Evolutionary conservation across 2,797 vertebrate genomes (phyloP).

Genomic region (Stomatorhinus walkeri): DNA sequence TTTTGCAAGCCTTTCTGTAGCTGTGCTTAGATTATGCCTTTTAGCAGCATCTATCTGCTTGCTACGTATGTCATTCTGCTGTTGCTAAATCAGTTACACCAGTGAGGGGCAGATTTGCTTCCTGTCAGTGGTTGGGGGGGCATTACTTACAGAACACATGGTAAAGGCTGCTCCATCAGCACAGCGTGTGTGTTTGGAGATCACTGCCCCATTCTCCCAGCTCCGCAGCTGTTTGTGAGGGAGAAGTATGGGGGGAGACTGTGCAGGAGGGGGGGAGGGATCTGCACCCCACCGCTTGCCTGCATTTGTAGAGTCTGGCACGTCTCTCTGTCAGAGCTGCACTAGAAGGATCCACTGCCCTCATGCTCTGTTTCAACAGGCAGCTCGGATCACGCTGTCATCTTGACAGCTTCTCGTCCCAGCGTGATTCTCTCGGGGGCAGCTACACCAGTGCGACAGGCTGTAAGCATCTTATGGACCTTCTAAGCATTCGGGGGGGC

Average conservation of each 20-base stretch:
- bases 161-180: constrained; percentile 9
- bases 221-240: constrained; percentile 43
- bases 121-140: constrained; percentile 33
- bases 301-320: constrained; percentile 23
- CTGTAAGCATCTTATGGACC: neutral
- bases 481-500: neutral
- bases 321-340: neutral
- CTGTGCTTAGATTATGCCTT: neutral
- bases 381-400: neutral
- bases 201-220: constrained; percentile 53
- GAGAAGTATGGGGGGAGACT: neutral
- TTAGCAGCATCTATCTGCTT: constrained; percentile 31
- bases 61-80: constrained; percentile 31
- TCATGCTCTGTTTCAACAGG: neutral
- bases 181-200: constrained; percentile 47
- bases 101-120: constrained; percentile 29
- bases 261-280: constrained; percentile 39
- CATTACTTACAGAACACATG: neutral
- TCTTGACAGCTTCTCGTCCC: neutral
- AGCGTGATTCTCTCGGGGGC: neutral
- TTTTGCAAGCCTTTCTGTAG: neutral
- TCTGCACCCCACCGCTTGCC: constrained; percentile 24
- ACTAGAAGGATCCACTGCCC: neutral
- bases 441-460: neutral
- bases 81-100: constrained; percentile 31